Evolutionary conservation across 2,113 vertebrate genomes (phyloP).

Genomic region (Delphinapterus leucas): DNA sequence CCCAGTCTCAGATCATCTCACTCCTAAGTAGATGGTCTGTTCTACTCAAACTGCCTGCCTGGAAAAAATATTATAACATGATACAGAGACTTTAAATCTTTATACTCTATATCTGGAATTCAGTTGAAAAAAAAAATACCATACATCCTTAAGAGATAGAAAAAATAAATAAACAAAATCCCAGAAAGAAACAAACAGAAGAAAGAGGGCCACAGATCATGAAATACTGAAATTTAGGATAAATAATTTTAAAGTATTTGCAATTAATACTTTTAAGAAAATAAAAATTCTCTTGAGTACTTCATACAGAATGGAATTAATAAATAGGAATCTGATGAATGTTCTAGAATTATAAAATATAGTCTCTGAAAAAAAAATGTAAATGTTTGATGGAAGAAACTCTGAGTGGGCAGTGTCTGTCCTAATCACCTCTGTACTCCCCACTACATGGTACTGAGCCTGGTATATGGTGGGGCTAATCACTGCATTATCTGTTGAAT

Average conservation of each 20-base stretch:
- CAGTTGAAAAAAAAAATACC: neutral
- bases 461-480: neutral
- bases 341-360: conserved; percentile 1
- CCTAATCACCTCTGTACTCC: neutral
- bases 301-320: neutral
- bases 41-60: neutral
- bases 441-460: neutral
- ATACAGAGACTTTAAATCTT: neutral
- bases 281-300: neutral
- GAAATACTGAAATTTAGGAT: neutral
- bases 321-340: neutral
- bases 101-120: neutral
- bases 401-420: neutral
- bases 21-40: neutral
- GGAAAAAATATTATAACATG: neutral
- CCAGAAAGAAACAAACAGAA: neutral
- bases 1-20: neutral
- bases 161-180: neutral
- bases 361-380: neutral
- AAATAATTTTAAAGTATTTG: neutral
- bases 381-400: neutral
- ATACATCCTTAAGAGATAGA: neutral
- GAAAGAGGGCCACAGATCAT: neutral
- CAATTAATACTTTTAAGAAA: neutral
- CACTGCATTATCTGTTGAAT: neutral